Percentiles rank a stretch among this genome's conserved stretches.
phyloP scores from a whole-genome alignment of 1,140 invertebrate genomes.

The Holcopasites calliopsidis region DNA sequence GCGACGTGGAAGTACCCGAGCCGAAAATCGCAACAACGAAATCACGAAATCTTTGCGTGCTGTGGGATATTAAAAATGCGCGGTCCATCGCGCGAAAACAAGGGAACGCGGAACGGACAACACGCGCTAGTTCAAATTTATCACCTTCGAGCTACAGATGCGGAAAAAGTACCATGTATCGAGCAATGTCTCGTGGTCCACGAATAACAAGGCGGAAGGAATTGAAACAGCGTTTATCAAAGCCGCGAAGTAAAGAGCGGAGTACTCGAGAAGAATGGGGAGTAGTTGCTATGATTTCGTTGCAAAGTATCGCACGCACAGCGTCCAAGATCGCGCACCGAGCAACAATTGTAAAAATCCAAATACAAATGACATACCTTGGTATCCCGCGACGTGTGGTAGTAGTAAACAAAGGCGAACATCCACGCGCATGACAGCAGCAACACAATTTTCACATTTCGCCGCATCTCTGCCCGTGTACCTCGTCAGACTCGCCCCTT shows the following conservation, averaged over 20 bases:
- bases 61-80: neutral
- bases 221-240: neutral
- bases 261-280: neutral
- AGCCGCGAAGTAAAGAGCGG: no score
- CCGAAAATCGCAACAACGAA: no score
- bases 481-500: conserved; percentile 17
- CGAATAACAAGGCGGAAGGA: neutral
- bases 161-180: no score
- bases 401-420: conserved; percentile 82
- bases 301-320: neutral
- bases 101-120: neutral
- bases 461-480: conserved; percentile 76
- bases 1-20: neutral
- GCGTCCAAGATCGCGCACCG: neutral
- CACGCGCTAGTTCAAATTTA: neutral
- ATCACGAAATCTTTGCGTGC: no score
- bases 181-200: no score
- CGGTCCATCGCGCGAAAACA: neutral
- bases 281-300: neutral
- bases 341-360: no score
- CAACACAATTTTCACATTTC: conserved; percentile 81
- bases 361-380: no score
- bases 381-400: conserved; percentile 78
- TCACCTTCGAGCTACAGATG: no score
- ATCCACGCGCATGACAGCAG: conserved; percentile 81